A percentile compares a stretch with the other conserved stretches of the same genome.
Evolutionary conservation across 2,888 invertebrate species (phyloP).

Genomic region (Hetaerina titia): DNA sequence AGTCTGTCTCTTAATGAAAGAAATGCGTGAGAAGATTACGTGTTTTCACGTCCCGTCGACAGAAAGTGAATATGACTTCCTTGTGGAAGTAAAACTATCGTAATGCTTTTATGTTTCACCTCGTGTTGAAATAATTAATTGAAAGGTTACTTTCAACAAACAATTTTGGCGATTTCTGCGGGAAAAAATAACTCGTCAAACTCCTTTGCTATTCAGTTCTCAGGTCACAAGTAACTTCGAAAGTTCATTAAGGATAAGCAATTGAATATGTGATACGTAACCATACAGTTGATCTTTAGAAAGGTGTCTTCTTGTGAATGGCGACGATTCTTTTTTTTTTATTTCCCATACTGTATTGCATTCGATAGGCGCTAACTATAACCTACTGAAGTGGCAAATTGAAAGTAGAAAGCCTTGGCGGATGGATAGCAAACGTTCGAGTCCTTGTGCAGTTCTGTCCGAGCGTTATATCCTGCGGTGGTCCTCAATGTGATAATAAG

Average conservation of each 20-base stretch:
- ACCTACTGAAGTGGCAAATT: background rate
- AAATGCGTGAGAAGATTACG: no score
- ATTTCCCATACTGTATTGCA: background rate
- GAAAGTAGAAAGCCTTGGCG: constrained; percentile 45
- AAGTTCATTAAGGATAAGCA: background rate
- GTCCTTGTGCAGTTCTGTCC: constrained; percentile 20
- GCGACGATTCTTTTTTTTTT: background rate
- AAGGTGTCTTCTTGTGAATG: background rate
- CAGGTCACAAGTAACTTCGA: background rate
- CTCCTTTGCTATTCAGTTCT: background rate
- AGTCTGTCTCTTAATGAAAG: no score
- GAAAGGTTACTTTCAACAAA: no score
- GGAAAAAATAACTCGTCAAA: no score
- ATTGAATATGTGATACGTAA: background rate
- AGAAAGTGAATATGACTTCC: no score
- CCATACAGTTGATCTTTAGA: background rate
- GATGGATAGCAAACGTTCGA: background rate
- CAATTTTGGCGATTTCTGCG: no score
- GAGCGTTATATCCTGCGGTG: constrained; percentile 13
- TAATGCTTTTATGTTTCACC: no score
- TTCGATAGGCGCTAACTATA: constrained; percentile 4
- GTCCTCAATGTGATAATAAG: background rate
- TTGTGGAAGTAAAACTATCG: no score
- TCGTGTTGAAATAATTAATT: no score
- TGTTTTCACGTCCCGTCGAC: no score